Evolutionary conservation across 2,888 invertebrate genomes (phyloP), one percentile per base, ranked within the genome.

Genomic region (Tryphoninae sp.): DNA sequence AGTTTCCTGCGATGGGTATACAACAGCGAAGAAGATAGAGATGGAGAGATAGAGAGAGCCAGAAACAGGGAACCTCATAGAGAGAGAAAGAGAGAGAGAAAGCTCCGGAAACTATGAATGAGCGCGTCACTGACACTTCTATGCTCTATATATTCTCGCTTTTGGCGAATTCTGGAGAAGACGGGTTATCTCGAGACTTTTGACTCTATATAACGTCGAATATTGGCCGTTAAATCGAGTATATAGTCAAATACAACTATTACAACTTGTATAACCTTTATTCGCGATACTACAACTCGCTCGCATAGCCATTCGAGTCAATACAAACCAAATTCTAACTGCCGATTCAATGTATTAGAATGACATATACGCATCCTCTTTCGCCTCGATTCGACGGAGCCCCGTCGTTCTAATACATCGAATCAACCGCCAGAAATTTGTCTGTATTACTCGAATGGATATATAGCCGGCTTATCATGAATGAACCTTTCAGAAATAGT

Each of bases 401-500:
- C 19, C 40, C 67, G 78, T 67, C 59, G 58, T 71, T 49, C 51
- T 73, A 55, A 72, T 62, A 49, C 61, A 72, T 53, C 51, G 76
- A 68, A 51, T 33, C 53, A 2, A 16, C 49, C 42, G 69, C 74
- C 22, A 55, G 45, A 76, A 51, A 68, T 42, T 49, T 6, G 40
- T n/a, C 40, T 9, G 61, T 62, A 45, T 45, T 55, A 16, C 0
- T 19, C 49, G 45, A 19, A 61, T 13, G 7, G 23, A 23, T 51
- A 51, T 72, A 61, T 23, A 49, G 23, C 33, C 42, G 40, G 58
- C 67, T 61, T 71, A 77, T 76, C 86, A 88, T 89, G 88, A 90
- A 89, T 88, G 87, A 85, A 87, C 83, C 69, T 62, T 76, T 87
- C 76, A 62, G 72, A 72, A 82, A 82, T 82, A 82, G 78, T 23